phyloP scores from a whole-genome alignment of 1,140 invertebrate genomes.

The Aradophagus sp. region DNA sequence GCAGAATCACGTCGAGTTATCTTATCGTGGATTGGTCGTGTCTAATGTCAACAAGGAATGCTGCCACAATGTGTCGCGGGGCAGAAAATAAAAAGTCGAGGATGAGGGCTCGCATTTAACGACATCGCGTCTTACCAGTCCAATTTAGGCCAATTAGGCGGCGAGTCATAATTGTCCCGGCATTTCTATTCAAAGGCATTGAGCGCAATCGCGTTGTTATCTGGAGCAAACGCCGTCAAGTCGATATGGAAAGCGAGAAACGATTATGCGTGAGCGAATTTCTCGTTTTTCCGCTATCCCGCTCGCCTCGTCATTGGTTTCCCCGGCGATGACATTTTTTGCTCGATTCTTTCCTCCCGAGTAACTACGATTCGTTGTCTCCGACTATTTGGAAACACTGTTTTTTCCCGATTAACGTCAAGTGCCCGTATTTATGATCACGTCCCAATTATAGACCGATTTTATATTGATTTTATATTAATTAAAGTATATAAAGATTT shows the following conservation, averaged over 20 bases:
- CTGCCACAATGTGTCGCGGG: conserved; percentile 7
- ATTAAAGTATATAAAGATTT: no score
- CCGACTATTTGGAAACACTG: no score
- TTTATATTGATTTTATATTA: no score
- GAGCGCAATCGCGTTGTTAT: conserved; percentile 53
- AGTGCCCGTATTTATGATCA: no score
- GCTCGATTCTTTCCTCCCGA: no score
- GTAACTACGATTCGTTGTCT: no score
- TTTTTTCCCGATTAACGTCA: no score
- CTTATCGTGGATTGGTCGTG: conserved; percentile 21
- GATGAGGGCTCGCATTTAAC: conserved; percentile 22
- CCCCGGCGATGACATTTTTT: no score
- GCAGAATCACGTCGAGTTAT: conserved; percentile 13
- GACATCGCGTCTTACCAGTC: conserved; percentile 56
- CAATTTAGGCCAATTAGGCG: conserved; percentile 74
- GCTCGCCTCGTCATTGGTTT: not conserved
- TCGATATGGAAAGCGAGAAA: conserved; percentile 35
- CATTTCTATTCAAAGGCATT: conserved; percentile 50
- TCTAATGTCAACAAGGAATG: conserved; percentile 30
- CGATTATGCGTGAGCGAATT: conserved; percentile 12
- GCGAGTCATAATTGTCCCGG: conserved; percentile 67
- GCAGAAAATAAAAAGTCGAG: conserved; percentile 12
- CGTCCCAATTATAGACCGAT: no score
- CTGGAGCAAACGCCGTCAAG: conserved; percentile 37
- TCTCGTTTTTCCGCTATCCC: not conserved